These are phyloP conservation scores for Solea solea DNA, from an alignment of 2,113 vertebrate genomes.

Conservation along the genomic window DNA sequence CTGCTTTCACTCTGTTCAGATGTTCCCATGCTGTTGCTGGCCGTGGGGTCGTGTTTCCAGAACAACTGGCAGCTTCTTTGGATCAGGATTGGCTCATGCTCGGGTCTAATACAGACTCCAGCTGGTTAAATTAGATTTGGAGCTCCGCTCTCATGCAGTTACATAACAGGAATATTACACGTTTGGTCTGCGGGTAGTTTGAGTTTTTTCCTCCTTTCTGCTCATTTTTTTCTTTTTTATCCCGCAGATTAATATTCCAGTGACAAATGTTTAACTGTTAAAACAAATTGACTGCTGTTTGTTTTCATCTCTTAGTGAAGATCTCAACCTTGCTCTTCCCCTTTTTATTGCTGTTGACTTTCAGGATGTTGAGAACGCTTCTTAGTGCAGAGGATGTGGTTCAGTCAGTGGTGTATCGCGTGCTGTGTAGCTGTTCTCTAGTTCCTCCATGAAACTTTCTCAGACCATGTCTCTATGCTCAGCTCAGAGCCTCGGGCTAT, in stretches of 20 bases:
- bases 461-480: not conserved
- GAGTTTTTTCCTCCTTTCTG: not conserved
- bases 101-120: conserved; percentile 2
- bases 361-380: not conserved
- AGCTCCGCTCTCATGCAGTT: not conserved
- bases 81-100: conserved; percentile 5
- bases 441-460: conserved; percentile 26
- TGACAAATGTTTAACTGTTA: not conserved
- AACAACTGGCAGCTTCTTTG: conserved; percentile 33
- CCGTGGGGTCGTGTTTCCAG: conserved; percentile 36
- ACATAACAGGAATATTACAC: conserved; percentile 14
- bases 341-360: not conserved
- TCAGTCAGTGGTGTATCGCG: not conserved
- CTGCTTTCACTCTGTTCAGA: not conserved
- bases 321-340: conserved; percentile 13
- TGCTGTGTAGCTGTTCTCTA: not conserved
- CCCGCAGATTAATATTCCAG: not conserved
- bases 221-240: not conserved
- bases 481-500: too few species aligned
- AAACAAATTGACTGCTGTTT: too few species aligned
- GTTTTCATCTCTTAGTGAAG: not conserved
- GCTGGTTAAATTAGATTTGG: conserved; percentile 40
- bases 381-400: conserved; percentile 54
- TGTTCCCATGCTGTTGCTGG: conserved; percentile 31
- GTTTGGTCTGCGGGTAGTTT: conserved; percentile 1